Percentiles rank a stretch among this genome's conserved stretches.
These are phyloP conservation scores for Glaucomys volans DNA, from an alignment of 2,113 vertebrate genomes.

Conservation along the genomic window DNA sequence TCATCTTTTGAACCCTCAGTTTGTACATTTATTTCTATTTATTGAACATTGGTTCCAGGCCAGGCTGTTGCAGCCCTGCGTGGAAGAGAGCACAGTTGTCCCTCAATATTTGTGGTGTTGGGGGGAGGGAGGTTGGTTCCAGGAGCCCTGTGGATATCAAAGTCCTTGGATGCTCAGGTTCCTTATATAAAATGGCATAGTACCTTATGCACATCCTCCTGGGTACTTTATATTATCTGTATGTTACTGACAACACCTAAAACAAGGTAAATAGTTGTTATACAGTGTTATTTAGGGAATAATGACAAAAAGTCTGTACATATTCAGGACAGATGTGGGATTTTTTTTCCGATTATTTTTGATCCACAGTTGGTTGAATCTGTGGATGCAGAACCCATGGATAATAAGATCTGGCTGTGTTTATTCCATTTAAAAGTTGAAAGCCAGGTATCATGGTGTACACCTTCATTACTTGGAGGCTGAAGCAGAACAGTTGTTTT, in stretches of 20 bases:
- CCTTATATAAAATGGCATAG: not conserved
- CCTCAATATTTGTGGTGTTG: not conserved
- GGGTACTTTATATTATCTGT: not conserved
- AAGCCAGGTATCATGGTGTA: too few species aligned
- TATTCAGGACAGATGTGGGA: too few species aligned
- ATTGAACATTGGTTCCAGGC: not conserved
- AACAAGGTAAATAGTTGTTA: too few species aligned
- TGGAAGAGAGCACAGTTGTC: not conserved
- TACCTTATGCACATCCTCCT: not conserved
- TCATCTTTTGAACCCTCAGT: not conserved
- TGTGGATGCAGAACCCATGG: too few species aligned
- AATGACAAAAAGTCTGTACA: not conserved
- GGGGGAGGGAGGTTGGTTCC: not conserved
- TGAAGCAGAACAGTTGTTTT: too few species aligned
- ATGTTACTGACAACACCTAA: not conserved
- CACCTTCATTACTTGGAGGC: not conserved
- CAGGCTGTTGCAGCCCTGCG: not conserved
- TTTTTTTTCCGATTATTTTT: not conserved
- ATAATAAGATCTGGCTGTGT: not conserved
- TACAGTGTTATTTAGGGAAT: not conserved
- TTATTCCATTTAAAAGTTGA: not conserved
- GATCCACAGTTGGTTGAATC: not conserved
- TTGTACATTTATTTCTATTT: not conserved
- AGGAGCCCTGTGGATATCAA: not conserved
- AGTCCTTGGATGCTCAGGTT: not conserved